These are phyloP conservation scores for Zaprionus camerounensis DNA, from an alignment of 1,140 invertebrate genomes.

Conservation along the genomic window DNA sequence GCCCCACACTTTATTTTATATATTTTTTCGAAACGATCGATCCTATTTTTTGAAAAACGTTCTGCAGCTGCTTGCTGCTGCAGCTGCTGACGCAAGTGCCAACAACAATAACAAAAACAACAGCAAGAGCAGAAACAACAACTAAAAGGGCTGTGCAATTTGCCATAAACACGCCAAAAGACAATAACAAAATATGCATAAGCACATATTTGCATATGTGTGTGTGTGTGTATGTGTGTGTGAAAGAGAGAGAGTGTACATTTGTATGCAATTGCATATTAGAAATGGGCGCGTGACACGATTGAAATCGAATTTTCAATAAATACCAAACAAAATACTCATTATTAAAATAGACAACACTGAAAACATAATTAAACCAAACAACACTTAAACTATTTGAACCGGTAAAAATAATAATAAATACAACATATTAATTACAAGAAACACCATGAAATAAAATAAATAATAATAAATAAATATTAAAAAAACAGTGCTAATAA, in stretches of 20 bases:
- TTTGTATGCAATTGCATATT: constrained; percentile 32
- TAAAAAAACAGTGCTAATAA: background rate
- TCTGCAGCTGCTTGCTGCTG: constrained; percentile 53
- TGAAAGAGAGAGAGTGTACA: background rate
- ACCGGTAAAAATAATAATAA: background rate
- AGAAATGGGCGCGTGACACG: constrained; percentile 34
- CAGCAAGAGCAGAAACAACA: constrained; percentile 7
- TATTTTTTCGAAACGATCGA: constrained; percentile 46
- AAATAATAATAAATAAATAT: background rate
- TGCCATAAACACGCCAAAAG: constrained; percentile 77
- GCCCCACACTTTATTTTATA: constrained; percentile 13
- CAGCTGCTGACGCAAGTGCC: constrained; percentile 74
- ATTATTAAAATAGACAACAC: background rate
- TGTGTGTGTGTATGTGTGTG: background rate
- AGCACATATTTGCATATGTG: constrained; percentile 28
- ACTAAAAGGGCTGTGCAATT: constrained; percentile 55
- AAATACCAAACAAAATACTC: background rate
- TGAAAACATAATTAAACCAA: background rate
- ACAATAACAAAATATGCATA: constrained; percentile 61
- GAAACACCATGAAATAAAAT: background rate
- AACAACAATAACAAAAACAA: constrained; percentile 37
- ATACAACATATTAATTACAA: background rate
- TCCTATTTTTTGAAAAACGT: constrained; percentile 28
- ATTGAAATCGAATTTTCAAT: background rate
- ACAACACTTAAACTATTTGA: background rate